Conservation (phyloP, 2,888 invertebrate species). For the Eupsilia transversa region DNA sequence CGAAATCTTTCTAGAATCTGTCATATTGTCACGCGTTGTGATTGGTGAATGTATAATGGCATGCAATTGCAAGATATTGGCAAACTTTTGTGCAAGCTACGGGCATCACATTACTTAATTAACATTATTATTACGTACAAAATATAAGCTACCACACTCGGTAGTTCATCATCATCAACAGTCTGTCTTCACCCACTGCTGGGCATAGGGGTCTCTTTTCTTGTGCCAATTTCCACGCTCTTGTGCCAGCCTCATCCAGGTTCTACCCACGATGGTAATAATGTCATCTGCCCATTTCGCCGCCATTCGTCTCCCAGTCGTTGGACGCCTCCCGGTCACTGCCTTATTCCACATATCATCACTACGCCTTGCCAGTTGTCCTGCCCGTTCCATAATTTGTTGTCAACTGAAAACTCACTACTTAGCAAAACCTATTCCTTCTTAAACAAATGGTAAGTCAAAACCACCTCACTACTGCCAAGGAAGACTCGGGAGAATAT, state of each 20-base stretch:
- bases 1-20: not conserved
- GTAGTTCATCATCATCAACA: not conserved
- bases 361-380: not conserved
- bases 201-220: not conserved
- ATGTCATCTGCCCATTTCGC: not conserved
- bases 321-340: not conserved
- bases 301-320: not conserved
- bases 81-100: not conserved
- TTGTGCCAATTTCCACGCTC: not conserved
- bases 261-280: not conserved
- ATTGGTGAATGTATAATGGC: not conserved
- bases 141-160: constrained; percentile 5
- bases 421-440: not conserved
- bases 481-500: constrained; percentile 85
- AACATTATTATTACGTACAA: not conserved
- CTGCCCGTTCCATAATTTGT: not conserved
- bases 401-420: not conserved
- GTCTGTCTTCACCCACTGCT: not conserved
- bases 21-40: not conserved
- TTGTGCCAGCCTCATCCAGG: not conserved
- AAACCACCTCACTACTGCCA: constrained; percentile 70
- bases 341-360: not conserved
- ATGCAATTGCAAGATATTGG: too few relatives aligned
- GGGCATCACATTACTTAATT: not conserved
- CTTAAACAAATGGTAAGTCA: constrained; percentile 70